phyloP scores from a whole-genome alignment of 1,140 invertebrate genomes.

The Gryllus bimaculatus region DNA sequence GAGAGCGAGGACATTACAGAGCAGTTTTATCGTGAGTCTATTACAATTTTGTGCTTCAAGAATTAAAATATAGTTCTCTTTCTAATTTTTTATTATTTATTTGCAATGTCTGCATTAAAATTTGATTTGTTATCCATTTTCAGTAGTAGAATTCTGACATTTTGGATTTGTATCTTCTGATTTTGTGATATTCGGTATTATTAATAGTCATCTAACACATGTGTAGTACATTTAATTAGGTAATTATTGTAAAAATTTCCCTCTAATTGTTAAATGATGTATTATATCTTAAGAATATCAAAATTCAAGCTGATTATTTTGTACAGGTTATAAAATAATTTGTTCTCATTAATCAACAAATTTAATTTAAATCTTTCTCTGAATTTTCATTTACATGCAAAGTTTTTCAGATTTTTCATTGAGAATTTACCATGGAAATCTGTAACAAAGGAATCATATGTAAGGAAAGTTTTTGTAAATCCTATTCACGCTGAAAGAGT shows the following conservation, averaged over 20 bases:
- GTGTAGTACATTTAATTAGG: no score
- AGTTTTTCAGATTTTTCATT: neutral
- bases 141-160: no score
- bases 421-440: neutral
- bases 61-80: neutral
- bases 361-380: neutral
- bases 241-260: no score
- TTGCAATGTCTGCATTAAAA: neutral
- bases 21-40: neutral
- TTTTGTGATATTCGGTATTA: no score
- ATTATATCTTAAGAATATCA: neutral
- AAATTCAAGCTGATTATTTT: neutral
- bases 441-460: neutral
- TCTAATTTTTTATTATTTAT: neutral
- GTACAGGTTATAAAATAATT: neutral
- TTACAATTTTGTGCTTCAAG: neutral
- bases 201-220: no score
- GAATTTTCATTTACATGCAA: neutral
- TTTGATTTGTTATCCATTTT: no score
- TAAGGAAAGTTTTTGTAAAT: neutral
- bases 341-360: neutral
- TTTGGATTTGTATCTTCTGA: no score
- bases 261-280: no score
- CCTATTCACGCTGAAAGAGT: neutral
- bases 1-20: neutral